Percentiles rank a stretch among this genome's conserved stretches.
These are phyloP conservation scores for Entomyzon cyanotis DNA, from an alignment of 2,113 vertebrate genomes.

Conservation along the genomic window DNA sequence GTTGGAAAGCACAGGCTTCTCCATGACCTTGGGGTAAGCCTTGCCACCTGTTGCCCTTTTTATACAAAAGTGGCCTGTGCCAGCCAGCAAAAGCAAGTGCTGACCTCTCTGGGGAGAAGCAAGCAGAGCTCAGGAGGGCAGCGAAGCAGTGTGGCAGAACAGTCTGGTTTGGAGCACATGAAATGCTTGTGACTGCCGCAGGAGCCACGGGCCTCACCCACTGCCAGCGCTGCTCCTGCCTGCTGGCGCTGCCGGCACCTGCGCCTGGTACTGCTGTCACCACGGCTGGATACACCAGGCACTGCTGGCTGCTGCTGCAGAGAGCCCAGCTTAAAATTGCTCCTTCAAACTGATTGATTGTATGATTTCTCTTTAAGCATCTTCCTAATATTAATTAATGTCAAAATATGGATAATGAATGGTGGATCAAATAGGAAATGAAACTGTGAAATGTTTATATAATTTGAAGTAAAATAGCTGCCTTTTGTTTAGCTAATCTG, in stretches of 20 bases:
- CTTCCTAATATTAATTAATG: not conserved
- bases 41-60: slow-evolving; percentile 39
- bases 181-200: not conserved
- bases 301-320: not conserved
- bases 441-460: not conserved
- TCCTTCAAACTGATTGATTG: not conserved
- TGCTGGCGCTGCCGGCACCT: not conserved
- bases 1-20: not conserved
- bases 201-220: fast-evolving
- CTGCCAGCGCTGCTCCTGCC: not conserved
- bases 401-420: not conserved
- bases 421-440: not conserved
- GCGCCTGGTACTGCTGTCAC: not conserved
- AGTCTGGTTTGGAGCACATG: not conserved
- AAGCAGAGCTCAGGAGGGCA: not conserved
- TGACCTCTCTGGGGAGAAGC: not conserved
- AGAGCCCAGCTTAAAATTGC: not conserved
- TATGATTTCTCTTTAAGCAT: not conserved
- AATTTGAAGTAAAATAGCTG: not conserved
- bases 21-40: not conserved
- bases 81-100: not conserved
- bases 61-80: not conserved
- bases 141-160: not conserved
- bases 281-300: not conserved
- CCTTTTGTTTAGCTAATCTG: not conserved